phyloP scores from a whole-genome alignment of 2,888 invertebrate species.

The Lycaena phlaeas region DNA sequence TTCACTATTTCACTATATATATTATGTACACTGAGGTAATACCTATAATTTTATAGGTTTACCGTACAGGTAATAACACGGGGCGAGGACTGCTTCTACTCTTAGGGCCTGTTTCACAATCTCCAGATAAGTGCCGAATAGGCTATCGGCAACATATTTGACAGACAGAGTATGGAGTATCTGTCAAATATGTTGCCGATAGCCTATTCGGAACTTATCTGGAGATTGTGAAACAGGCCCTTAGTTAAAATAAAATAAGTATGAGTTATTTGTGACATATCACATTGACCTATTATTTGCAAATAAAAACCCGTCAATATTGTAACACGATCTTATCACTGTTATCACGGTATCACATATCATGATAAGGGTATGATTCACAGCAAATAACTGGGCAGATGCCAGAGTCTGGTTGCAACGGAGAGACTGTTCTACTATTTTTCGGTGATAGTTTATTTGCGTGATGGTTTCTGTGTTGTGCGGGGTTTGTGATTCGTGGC shows the following conservation, averaged over 20 bases:
- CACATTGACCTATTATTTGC: background rate
- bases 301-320: slow-evolving; percentile 3
- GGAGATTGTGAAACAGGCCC: too few relatives aligned
- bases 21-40: too few relatives aligned
- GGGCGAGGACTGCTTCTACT: too few relatives aligned
- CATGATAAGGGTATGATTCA: background rate
- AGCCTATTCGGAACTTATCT: too few relatives aligned
- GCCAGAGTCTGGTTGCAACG: background rate
- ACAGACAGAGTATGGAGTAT: too few relatives aligned
- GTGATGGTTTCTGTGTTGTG: background rate
- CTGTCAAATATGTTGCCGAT: too few relatives aligned
- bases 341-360: slow-evolving; percentile 4
- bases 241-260: too few relatives aligned
- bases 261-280: background rate
- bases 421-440: background rate
- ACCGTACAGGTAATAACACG: too few relatives aligned
- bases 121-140: too few relatives aligned
- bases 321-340: background rate
- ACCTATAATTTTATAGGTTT: background rate
- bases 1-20: too few relatives aligned
- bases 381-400: background rate
- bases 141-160: too few relatives aligned
- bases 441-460: background rate
- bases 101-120: too few relatives aligned
- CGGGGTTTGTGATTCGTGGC: background rate